Conservation (phyloP, 1,140 invertebrate genomes). For the Mactra quadrangularis region DNA sequence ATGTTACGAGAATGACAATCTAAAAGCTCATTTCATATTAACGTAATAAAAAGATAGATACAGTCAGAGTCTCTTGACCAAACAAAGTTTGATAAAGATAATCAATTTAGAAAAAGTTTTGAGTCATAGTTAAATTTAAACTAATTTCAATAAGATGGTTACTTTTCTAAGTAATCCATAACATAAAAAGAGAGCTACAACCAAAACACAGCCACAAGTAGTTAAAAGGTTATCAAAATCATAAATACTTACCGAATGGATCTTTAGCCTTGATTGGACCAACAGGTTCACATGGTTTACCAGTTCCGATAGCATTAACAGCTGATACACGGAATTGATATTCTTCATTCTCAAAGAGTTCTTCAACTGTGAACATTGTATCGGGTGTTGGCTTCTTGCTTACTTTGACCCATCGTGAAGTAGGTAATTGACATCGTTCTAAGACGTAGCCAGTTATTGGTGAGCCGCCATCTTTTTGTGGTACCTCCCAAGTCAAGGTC, state of each 20-base stretch:
- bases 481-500: constrained; percentile 97
- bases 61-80: too few species aligned
- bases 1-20: too few species aligned
- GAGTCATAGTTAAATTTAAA: too few species aligned
- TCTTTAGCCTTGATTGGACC: constrained; percentile 94
- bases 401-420: constrained; percentile 83
- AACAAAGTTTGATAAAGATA: too few species aligned
- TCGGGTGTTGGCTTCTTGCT: constrained; percentile 87
- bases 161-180: too few species aligned
- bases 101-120: too few species aligned
- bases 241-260: constrained; percentile 95
- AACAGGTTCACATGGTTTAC: constrained; percentile 96
- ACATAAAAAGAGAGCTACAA: too few species aligned
- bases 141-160: too few species aligned
- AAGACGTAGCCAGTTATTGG: constrained; percentile 96
- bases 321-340: constrained; percentile 98
- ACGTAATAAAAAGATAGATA: too few species aligned
- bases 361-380: constrained; percentile 91
- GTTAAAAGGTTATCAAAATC: too few species aligned
- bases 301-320: constrained; percentile 96
- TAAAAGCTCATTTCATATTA: too few species aligned
- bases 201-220: too few species aligned
- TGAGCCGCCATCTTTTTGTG: constrained; percentile 98
- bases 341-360: constrained; percentile 95
- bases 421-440: constrained; percentile 92